Conservation (phyloP, 2,888 invertebrate genomes). For the Sinelater perroti region DNA sequence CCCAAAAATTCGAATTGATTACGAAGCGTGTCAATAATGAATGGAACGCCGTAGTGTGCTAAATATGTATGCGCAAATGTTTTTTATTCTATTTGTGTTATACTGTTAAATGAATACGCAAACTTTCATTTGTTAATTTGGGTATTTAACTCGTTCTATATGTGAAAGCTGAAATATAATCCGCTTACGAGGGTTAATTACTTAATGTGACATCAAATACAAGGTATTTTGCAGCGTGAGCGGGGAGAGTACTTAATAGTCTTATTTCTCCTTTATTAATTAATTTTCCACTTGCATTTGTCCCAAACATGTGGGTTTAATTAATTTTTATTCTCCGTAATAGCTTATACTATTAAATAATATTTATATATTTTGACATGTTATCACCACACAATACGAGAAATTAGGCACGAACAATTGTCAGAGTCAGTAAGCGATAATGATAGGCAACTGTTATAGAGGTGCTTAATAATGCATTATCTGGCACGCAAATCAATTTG, state of each 20-base stretch:
- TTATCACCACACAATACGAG: constrained; percentile 12
- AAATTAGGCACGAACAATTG: constrained; percentile 38
- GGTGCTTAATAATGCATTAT: constrained; percentile 44
- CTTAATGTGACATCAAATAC: constrained; percentile 42
- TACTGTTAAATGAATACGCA: too few species aligned
- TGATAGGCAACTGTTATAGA: constrained; percentile 41
- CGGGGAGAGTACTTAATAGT: too few species aligned
- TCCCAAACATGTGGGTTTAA: constrained; percentile 4
- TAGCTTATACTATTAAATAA: constrained; percentile 7
- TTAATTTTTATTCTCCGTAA: constrained; percentile 11
- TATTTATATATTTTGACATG: constrained; percentile 10
- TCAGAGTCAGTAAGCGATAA: constrained; percentile 37
- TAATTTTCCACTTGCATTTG: too few species aligned
- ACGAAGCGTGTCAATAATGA: too few species aligned
- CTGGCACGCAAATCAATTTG: constrained; percentile 40
- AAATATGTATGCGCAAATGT: too few species aligned
- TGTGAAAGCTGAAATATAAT: constrained; percentile 29
- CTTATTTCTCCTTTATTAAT: too few species aligned
- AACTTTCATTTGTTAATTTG: too few species aligned
- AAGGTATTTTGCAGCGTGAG: too few species aligned
- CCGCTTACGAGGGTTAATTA: constrained; percentile 36
- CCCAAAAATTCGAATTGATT: too few species aligned
- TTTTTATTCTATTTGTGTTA: too few species aligned
- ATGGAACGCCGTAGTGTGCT: too few species aligned
- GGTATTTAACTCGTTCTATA: too few species aligned